phyloP scores from a whole-genome alignment of 2,113 vertebrate species.

The Nansenia antarctica region DNA sequence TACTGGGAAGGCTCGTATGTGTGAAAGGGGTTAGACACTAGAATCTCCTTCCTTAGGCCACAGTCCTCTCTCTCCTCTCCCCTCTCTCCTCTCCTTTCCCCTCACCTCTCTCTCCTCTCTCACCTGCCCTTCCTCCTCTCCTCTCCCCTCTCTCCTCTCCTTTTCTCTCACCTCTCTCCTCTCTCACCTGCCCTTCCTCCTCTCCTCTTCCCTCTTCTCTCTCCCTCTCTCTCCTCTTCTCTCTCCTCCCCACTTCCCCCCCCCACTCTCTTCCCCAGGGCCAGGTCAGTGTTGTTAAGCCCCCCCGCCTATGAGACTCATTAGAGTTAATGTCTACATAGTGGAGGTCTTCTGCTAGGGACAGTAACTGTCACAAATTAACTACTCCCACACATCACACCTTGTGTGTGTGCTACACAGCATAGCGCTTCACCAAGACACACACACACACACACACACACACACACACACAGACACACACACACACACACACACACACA shows the following conservation, averaged over 20 bases:
- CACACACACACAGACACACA: too few species aligned
- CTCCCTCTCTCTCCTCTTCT: not conserved
- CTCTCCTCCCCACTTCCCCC: not conserved
- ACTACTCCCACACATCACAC: constrained; percentile 9
- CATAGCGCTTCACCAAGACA: too few species aligned
- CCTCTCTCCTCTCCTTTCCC: not conserved
- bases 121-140: not conserved
- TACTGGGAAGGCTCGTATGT: too few species aligned
- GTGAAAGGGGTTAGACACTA: too few species aligned
- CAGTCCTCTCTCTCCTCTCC: not conserved
- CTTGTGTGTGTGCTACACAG: too few species aligned
- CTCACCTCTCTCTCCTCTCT: not conserved
- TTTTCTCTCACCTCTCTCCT: not conserved
- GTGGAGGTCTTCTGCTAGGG: constrained; percentile 3
- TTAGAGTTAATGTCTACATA: constrained; percentile 16
- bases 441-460: too few species aligned
- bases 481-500: too few species aligned
- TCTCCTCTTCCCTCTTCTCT: not conserved
- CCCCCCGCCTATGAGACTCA: constrained; percentile 32
- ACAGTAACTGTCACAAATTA: constrained; percentile 7
- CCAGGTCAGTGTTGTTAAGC: constrained; percentile 33
- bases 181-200: too few species aligned
- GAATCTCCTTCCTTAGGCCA: too few species aligned
- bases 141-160: not conserved
- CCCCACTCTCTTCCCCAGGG: not conserved